A percentile compares a stretch with the other conserved stretches of the same genome.
Evolutionary conservation across 2,888 invertebrate genomes (phyloP).

Genomic region (Pseudococcus jackbeardsleyi): DNA sequence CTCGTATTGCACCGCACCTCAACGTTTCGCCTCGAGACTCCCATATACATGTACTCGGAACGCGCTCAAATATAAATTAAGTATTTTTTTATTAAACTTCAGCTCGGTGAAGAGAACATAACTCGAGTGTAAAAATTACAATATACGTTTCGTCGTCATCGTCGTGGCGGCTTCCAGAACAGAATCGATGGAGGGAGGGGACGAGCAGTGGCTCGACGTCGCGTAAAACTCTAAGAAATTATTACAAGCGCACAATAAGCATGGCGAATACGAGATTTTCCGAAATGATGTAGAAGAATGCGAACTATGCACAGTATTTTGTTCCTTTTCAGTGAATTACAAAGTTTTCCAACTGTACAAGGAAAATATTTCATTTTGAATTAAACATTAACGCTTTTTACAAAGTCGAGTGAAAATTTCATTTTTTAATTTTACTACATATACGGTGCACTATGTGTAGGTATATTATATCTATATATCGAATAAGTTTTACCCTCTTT

Average conservation of each 20-base stretch:
- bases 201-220: not conserved
- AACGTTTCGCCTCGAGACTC: not conserved
- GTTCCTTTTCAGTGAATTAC: slow-evolving; percentile 46
- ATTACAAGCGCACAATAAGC: slow-evolving; percentile 36
- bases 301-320: slow-evolving; percentile 29
- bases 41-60: not conserved
- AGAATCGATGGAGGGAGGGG: not conserved
- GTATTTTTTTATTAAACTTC: slow-evolving; percentile 47
- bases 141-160: slow-evolving; percentile 9
- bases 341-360: slow-evolving; percentile 35
- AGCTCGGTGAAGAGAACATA: slow-evolving; percentile 37
- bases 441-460: not conserved
- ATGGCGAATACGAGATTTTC: slow-evolving; percentile 42
- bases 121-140: slow-evolving; percentile 53
- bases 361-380: slow-evolving; percentile 50
- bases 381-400: slow-evolving; percentile 44
- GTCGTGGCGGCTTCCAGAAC: not conserved
- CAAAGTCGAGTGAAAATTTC: slow-evolving; percentile 32
- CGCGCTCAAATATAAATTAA: slow-evolving; percentile 44
- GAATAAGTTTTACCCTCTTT: not conserved
- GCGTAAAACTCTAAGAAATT: slow-evolving; percentile 45
- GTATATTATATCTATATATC: not conserved
- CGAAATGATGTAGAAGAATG: slow-evolving; percentile 43
- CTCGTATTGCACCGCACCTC: not conserved
- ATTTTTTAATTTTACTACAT: slow-evolving; percentile 37